Evolutionary conservation across 2,888 invertebrate species (phyloP), one percentile per base, ranked within the genome.

Genomic region (Cheilosia urbana): DNA sequence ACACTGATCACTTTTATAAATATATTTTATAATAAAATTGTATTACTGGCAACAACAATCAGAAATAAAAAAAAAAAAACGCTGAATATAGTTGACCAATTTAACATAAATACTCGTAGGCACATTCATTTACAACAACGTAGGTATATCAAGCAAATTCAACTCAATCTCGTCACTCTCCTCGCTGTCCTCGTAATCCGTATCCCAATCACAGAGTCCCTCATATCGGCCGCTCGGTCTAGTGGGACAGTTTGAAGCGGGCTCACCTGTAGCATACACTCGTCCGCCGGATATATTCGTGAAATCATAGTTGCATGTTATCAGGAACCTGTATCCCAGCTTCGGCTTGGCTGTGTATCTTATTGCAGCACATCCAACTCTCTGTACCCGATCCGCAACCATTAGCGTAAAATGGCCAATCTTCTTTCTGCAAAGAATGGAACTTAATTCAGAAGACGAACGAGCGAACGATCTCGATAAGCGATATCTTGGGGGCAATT

Each of bases 301-400:
- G 58, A 88, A 91, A 78, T 92, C 91, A 71, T 92, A 92, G 72
- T 92, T 92, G 82, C 92, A 92, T 1, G 92, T 91, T 85, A 92
- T 88, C 47, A 91, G 75, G 27, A 91, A 90, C 7, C 89, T 87
- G 19, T 73, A 75, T 34, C 82, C 77, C n/a, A 87, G 77, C n/a
- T 62, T 40, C 1, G 66, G 57, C 9, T 78, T 73, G 6, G 87
- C 45, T 9, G 87, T 76, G 75, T 89, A 91, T 15, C 89, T 88
- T 3, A 91, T 88, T 1, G 89, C 90, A 7, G 91, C 91, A 87
- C 92, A 92, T 7, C 92, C 92, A 11, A 92, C 90, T 27, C 90
- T 89, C 75, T 90, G 90, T 0, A 89, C 90, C 0, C 90, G 90
- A 89, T 92, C 92, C 17, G 89, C 88, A 1, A 91, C 91, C 63